Percentiles rank a stretch among this genome's conserved stretches.
Evolutionary conservation across 1,140 invertebrate species (phyloP).

Genomic region (Caenorhabditis inopinata): DNA sequence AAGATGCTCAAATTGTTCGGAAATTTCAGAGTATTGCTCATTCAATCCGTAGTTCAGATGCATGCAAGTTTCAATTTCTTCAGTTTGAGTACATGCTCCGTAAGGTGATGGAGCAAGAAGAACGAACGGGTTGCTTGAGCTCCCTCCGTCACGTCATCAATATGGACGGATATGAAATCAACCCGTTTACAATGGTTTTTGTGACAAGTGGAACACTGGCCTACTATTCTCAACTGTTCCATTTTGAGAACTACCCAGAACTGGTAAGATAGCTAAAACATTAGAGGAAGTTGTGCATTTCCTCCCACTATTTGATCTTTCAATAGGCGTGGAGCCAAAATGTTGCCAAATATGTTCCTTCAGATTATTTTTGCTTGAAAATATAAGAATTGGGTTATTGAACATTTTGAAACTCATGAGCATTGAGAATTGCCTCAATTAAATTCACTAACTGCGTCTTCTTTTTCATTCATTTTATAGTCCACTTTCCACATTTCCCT

Average conservation of each 20-base stretch:
- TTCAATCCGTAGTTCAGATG: slow-evolving; percentile 57
- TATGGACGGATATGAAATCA: slow-evolving; percentile 66
- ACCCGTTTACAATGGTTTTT: slow-evolving; percentile 66
- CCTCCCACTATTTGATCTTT: too few species aligned
- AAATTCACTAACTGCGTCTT: too few species aligned
- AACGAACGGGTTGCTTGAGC: slow-evolving; percentile 56
- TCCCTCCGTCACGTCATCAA: slow-evolving; percentile 62
- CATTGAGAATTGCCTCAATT: too few species aligned
- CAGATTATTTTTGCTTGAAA: too few species aligned
- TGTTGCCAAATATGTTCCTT: too few species aligned
- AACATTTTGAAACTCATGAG: too few species aligned
- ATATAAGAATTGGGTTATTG: too few species aligned
- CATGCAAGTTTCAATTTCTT: slow-evolving; percentile 62
- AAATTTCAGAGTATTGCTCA: slow-evolving; percentile 60
- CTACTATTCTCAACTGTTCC: slow-evolving; percentile 64
- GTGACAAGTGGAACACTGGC: slow-evolving; percentile 62
- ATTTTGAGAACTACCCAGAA: slow-evolving; percentile 66
- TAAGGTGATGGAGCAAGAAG: slow-evolving; percentile 62
- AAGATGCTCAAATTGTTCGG: background rate
- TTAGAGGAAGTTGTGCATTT: background rate
- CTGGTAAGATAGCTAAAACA: slow-evolving; percentile 46
- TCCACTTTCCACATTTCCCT: too few species aligned
- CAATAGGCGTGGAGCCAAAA: too few species aligned
- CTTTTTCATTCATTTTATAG: too few species aligned
- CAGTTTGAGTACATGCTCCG: slow-evolving; percentile 67